A percentile compares a stretch with the other conserved stretches of the same genome.
phyloP scores from a whole-genome alignment of 2,888 invertebrate species.

The Cephus sareptanus region DNA sequence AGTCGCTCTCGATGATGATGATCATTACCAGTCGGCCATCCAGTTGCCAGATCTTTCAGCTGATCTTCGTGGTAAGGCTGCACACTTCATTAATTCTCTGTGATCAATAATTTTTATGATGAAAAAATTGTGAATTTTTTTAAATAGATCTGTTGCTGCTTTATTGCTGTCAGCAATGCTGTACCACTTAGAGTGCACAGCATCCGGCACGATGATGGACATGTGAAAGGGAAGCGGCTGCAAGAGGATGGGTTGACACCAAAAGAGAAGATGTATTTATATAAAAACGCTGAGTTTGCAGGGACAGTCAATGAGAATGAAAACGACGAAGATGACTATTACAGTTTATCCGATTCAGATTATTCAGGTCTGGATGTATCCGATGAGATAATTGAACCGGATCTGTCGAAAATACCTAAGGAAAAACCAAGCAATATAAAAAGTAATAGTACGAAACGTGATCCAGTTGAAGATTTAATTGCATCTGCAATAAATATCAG shows the following conservation, averaged over 20 bases:
- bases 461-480: background rate
- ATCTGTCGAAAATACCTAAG: background rate
- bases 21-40: background rate
- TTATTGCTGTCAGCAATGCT: background rate
- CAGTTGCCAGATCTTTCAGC: background rate
- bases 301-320: fast-evolving
- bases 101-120: background rate
- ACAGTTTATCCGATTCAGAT: background rate
- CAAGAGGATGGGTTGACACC: background rate
- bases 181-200: background rate
- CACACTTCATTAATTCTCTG: background rate
- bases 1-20: background rate
- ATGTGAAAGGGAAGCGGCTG: background rate
- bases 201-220: background rate
- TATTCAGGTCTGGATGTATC: background rate
- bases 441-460: background rate
- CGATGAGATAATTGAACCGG: background rate
- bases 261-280: background rate
- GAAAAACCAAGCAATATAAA: background rate
- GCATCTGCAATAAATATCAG: background rate
- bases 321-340: background rate
- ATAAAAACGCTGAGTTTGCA: background rate
- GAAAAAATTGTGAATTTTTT: background rate
- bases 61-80: background rate
- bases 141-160: background rate